A percentile compares a stretch with the other conserved stretches of the same genome.
Evolutionary conservation across 2,797 vertebrate genomes (phyloP).

Genomic region (Psittacula echo): DNA sequence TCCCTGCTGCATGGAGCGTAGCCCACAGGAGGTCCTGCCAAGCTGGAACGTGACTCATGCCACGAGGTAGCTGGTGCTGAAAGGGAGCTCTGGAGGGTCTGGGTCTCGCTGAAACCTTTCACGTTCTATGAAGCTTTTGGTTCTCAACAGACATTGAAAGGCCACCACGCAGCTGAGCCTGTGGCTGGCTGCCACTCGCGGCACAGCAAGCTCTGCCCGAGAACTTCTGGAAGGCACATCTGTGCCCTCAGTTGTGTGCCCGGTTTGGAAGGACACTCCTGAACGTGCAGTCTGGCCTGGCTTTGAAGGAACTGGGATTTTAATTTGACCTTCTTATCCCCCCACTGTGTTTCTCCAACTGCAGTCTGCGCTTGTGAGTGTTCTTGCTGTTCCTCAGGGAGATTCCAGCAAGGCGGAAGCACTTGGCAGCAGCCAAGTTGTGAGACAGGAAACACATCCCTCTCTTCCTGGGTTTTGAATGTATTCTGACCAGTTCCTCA

Average conservation of each 20-base stretch:
- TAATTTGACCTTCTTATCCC: neutral
- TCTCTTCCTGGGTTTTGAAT: neutral
- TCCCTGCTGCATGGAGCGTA: neutral
- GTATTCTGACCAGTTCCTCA: neutral
- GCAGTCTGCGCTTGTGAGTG: neutral
- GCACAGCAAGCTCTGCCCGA: rapidly evolving
- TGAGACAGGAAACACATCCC: neutral
- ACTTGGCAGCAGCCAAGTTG: neutral
- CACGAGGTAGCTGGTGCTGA: neutral
- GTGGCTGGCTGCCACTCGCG: rapidly evolving
- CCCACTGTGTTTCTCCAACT: neutral
- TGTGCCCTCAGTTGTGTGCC: neutral
- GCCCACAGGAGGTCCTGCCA: neutral
- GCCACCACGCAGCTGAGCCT: rapidly evolving
- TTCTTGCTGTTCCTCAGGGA: neutral
- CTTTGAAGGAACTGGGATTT: neutral
- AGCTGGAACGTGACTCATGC: neutral
- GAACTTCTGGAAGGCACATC: neutral
- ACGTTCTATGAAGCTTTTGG: rapidly evolving
- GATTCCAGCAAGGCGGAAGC: neutral
- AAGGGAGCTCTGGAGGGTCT: neutral
- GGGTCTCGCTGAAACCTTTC: neutral
- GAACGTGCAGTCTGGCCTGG: neutral
- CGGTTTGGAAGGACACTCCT: neutral
- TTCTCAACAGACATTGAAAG: neutral